Percentiles rank a stretch among this genome's conserved stretches.
Conservation (phyloP, 2,888 invertebrate species). For the Platycheirus rosarum region DNA sequence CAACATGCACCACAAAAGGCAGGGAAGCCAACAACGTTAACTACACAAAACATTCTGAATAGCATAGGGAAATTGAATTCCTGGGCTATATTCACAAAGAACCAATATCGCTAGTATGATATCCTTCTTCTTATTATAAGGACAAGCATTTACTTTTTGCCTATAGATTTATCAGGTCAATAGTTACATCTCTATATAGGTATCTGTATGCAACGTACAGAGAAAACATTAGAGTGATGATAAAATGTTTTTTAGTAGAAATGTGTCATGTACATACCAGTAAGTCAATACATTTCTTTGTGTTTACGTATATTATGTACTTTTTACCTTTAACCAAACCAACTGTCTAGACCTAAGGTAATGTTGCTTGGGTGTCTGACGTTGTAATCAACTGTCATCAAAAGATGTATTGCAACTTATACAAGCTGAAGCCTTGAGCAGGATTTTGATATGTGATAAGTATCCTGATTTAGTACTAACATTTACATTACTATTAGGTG, state of each 20-base stretch:
- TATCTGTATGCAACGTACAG: background rate
- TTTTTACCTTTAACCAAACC: conserved; percentile 10
- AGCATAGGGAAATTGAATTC: conserved; percentile 63
- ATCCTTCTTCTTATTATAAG: background rate
- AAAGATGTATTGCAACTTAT: conserved; percentile 19
- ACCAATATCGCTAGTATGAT: conserved; percentile 25
- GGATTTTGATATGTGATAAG: conserved; percentile 9
- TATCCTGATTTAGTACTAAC: conserved; percentile 17
- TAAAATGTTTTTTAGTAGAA: conserved; percentile 25
- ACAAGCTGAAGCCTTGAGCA: background rate
- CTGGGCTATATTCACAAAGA: conserved; percentile 11
- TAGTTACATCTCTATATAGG: conserved; percentile 12
- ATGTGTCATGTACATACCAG: conserved; percentile 17
- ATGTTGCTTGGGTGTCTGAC: conserved; percentile 19
- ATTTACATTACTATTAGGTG: conserved; percentile 21
- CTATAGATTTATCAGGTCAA: conserved; percentile 39
- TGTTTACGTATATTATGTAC: conserved; percentile 1
- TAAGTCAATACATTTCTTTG: conserved; percentile 41
- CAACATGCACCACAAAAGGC: conserved; percentile 41
- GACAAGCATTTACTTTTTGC: conserved; percentile 25
- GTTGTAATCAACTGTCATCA: conserved; percentile 22
- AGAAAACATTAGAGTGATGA: conserved; percentile 40
- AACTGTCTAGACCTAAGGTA: background rate
- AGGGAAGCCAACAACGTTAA: conserved; percentile 1
- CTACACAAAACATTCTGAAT: conserved; percentile 32